Conservation (phyloP, 2,888 invertebrate species). For the Synanthedon tipuliformis region DNA sequence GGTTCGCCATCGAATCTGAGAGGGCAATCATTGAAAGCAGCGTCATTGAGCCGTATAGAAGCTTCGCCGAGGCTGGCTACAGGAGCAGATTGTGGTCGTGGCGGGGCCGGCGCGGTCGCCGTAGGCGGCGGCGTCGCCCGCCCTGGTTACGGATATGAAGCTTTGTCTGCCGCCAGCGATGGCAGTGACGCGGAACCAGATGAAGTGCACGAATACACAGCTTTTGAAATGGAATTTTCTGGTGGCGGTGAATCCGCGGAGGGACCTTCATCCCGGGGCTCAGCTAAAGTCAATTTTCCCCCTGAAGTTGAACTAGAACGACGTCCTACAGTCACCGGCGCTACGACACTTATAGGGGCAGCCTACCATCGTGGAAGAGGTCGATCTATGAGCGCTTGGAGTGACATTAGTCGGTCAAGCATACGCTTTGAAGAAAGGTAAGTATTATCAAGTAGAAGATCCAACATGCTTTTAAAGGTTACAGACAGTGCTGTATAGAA, state of each 20-base stretch:
- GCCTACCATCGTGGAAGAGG: constrained; percentile 70
- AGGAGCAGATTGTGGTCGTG: constrained; percentile 40
- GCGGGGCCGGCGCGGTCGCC: constrained; percentile 32
- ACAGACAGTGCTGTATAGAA: constrained; percentile 10
- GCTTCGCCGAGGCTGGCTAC: constrained; percentile 50
- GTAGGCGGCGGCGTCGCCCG: constrained; percentile 47
- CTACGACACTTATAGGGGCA: constrained; percentile 39
- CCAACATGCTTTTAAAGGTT: constrained; percentile 1
- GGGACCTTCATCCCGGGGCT: constrained; percentile 58
- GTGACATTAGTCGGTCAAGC: constrained; percentile 86
- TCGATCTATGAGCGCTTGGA: constrained; percentile 89
- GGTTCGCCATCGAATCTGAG: constrained; percentile 47
- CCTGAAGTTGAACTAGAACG: constrained; percentile 66
- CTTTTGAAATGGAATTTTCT: constrained; percentile 58
- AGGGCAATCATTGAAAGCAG: constrained; percentile 47
- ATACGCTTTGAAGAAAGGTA: constrained; percentile 84
- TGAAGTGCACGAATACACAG: constrained; percentile 50
- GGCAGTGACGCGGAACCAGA: constrained; percentile 58
- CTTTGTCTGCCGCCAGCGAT: constrained; percentile 61
- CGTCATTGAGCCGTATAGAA: constrained; percentile 62
- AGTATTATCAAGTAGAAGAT: constrained; percentile 13
- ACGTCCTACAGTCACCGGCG: constrained; percentile 49
- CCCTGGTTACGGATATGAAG: constrained; percentile 64
- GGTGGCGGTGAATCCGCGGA: constrained; percentile 53
- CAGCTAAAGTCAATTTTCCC: constrained; percentile 76